These are phyloP conservation scores for Agrypnia vestita DNA, from an alignment of 1,140 invertebrate species.

Conservation along the genomic window DNA sequence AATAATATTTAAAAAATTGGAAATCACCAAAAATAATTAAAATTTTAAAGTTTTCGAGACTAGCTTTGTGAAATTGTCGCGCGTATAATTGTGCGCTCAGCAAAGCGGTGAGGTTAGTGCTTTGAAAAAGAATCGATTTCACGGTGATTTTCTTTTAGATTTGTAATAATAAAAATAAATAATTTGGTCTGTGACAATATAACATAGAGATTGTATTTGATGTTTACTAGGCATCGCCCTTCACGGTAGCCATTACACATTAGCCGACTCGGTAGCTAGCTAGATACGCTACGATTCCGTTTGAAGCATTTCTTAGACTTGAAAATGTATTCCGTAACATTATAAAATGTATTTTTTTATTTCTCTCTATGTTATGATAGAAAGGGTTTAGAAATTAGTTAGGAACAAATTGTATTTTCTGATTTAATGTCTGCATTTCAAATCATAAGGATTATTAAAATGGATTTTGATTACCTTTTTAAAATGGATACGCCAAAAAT, in stretches of 20 bases:
- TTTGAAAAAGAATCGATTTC: no score
- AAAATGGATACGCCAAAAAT: neutral
- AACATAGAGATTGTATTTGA: neutral
- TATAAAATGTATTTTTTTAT: neutral
- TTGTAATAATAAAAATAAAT: neutral
- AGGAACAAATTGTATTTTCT: constrained; percentile 2
- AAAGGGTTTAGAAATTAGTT: constrained; percentile 12
- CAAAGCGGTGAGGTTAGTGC: no score
- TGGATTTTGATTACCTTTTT: neutral
- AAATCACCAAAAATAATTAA: no score
- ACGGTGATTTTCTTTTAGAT: constrained; percentile 4
- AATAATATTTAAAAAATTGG: neutral
- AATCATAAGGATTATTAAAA: neutral
- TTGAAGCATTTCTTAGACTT: neutral
- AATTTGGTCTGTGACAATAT: constrained; percentile 4
- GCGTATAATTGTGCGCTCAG: no score
- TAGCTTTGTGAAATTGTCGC: no score
- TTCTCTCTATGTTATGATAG: no score
- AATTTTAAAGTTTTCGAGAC: no score
- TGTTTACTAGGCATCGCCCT: no score
- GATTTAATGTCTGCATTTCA: neutral
- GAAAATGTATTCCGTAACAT: neutral
- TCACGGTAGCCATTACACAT: constrained; percentile 10
- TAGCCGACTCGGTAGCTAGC: constrained; percentile 6
- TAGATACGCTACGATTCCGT: neutral